Conservation (phyloP, 2,888 invertebrate genomes). For the Sarcophaga carnaria region DNA sequence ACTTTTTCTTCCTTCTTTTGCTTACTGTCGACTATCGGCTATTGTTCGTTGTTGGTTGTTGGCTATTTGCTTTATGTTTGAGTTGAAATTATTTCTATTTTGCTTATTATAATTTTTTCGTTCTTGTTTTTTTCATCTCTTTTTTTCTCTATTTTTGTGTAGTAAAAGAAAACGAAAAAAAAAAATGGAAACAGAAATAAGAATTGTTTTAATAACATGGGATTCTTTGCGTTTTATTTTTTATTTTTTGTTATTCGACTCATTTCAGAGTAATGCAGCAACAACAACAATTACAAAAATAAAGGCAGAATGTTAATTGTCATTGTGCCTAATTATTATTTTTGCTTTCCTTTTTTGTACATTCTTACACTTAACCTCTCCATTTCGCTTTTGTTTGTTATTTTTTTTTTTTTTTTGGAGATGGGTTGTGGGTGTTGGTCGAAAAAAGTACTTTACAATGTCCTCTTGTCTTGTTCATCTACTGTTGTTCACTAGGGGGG, state of each 20-base stretch:
- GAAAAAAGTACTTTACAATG: constrained; percentile 35
- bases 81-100: constrained; percentile 65
- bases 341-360: constrained; percentile 29
- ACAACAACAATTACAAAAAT: not conserved
- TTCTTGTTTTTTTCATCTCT: too few relatives aligned
- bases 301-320: constrained; percentile 64
- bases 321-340: constrained; percentile 70
- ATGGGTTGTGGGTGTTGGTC: too few relatives aligned
- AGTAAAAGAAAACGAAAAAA: too few relatives aligned
- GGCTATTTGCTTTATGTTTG: constrained; percentile 14
- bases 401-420: constrained; percentile 16
- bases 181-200: constrained; percentile 19
- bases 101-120: constrained; percentile 64
- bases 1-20: constrained; percentile 32
- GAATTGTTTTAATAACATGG: constrained; percentile 64
- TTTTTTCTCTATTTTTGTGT: too few relatives aligned
- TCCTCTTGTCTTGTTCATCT: constrained; percentile 46
- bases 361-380: not conserved
- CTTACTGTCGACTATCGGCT: not conserved
- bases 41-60: not conserved
- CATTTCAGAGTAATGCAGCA: constrained; percentile 43
- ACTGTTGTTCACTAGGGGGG: not conserved
- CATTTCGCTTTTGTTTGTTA: constrained; percentile 13
- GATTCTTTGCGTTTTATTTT: constrained; percentile 21
- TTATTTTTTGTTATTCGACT: constrained; percentile 8